Percentiles rank a stretch among this genome's conserved stretches.
Evolutionary conservation across 2,113 vertebrate genomes (phyloP).

Genomic region (Burhinus bistriatus): DNA sequence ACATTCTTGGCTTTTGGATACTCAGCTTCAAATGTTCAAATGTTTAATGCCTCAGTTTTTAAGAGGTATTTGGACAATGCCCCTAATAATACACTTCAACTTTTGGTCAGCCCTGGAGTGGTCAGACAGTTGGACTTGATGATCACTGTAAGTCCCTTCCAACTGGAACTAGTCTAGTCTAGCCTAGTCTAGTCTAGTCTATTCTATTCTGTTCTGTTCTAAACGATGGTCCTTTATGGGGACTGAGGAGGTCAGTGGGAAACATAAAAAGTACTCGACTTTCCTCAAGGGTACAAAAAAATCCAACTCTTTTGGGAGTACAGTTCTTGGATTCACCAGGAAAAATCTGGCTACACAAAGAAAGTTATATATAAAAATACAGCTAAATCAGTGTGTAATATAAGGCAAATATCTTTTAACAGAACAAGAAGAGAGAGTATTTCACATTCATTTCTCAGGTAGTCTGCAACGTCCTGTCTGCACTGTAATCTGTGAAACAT

Average conservation of each 20-base stretch:
- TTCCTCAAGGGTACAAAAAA: neutral
- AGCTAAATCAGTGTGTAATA: neutral
- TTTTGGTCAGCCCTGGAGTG: neutral
- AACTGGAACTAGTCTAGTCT: neutral
- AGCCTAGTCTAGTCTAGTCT: neutral
- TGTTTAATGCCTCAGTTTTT: neutral
- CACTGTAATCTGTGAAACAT: neutral
- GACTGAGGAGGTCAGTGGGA: neutral
- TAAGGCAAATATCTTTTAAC: neutral
- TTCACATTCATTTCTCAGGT: neutral
- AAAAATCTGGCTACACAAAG: neutral
- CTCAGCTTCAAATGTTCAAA: neutral
- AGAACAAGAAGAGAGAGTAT: neutral
- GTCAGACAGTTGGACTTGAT: neutral
- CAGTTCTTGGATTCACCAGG: neutral
- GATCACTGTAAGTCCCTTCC: neutral
- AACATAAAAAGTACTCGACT: neutral
- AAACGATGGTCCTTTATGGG: neutral
- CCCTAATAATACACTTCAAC: neutral
- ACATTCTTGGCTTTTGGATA: neutral
- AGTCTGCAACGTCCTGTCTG: neutral
- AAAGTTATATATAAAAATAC: neutral
- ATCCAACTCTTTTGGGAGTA: rapidly evolving
- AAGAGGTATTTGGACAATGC: neutral
- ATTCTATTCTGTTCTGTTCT: neutral